Conservation (phyloP, 2,888 invertebrate genomes). For the Lasioglossum figueresi region DNA sequence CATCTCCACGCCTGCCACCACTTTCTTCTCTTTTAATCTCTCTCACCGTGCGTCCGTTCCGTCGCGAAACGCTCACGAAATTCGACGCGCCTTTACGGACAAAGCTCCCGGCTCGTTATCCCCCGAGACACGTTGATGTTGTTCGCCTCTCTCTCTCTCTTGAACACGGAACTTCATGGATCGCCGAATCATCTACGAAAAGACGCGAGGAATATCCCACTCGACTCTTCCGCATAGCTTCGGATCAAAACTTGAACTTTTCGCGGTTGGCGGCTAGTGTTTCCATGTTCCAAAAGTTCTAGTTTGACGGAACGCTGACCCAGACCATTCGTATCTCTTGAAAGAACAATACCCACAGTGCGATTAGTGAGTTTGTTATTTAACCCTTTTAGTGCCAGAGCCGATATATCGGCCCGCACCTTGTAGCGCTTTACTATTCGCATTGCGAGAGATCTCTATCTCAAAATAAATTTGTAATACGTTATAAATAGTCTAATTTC, state of each 20-base stretch:
- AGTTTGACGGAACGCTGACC: no score
- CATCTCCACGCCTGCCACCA: neutral
- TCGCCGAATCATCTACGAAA: neutral
- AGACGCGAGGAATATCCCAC: neutral
- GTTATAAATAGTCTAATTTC: no score
- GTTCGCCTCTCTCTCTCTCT: neutral
- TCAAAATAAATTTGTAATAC: no score
- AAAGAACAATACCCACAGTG: no score
- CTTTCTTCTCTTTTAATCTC: neutral
- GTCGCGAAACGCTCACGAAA: slow-evolving; percentile 15
- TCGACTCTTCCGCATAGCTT: neutral
- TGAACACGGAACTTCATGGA: neutral
- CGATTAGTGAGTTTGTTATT: no score
- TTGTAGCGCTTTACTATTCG: no score
- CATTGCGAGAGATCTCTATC: no score
- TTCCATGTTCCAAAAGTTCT: neutral
- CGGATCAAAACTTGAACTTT: neutral
- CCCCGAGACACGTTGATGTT: neutral
- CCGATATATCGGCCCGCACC: no score
- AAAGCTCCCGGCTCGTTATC: slow-evolving; percentile 6
- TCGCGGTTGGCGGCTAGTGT: no score
- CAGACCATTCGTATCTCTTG: no score
- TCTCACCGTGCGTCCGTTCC: slow-evolving; percentile 8
- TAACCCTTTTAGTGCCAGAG: no score
- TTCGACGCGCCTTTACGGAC: neutral